These are phyloP conservation scores for Tricholaema leucomelas DNA, from an alignment of 2,113 vertebrate genomes.

Conservation along the genomic window DNA sequence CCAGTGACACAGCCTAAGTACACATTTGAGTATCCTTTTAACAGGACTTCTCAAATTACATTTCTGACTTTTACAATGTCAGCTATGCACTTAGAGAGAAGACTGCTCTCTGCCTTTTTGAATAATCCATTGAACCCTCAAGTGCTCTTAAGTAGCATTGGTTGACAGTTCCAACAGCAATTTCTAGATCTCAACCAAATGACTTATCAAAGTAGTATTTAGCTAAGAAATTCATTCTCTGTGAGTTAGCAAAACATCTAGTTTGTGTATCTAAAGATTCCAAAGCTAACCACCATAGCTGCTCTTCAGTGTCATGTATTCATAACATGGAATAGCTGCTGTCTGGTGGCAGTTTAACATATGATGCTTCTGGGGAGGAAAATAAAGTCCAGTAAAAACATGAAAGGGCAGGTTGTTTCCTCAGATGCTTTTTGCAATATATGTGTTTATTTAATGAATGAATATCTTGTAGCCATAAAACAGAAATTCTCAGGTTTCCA, in stretches of 20 bases:
- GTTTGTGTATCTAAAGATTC: not conserved
- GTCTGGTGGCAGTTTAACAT: not conserved
- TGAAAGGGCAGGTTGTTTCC: not conserved
- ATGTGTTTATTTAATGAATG: not conserved
- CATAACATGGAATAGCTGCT: not conserved
- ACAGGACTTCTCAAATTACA: not conserved
- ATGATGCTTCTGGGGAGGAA: not conserved
- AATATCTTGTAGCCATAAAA: not conserved
- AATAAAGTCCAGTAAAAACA: not conserved
- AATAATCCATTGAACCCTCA: slow-evolving; percentile 37
- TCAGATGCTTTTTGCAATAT: not conserved
- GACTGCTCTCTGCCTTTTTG: not conserved
- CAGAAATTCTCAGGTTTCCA: not conserved
- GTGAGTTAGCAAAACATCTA: not conserved
- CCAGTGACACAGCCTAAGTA: not conserved
- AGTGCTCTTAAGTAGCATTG: slow-evolving; percentile 26
- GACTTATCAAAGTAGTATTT: not conserved
- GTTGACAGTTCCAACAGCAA: slow-evolving; percentile 17
- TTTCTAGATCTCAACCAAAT: slow-evolving; percentile 29
- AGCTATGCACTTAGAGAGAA: not conserved
- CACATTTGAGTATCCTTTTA: slow-evolving; percentile 14
- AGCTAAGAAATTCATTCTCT: not conserved
- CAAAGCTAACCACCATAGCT: not conserved
- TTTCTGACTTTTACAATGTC: slow-evolving; percentile 25
- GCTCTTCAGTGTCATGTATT: not conserved